These are phyloP conservation scores for Oncorhynchus gorbuscha DNA, from an alignment of 2,113 vertebrate genomes.

Conservation along the genomic window DNA sequence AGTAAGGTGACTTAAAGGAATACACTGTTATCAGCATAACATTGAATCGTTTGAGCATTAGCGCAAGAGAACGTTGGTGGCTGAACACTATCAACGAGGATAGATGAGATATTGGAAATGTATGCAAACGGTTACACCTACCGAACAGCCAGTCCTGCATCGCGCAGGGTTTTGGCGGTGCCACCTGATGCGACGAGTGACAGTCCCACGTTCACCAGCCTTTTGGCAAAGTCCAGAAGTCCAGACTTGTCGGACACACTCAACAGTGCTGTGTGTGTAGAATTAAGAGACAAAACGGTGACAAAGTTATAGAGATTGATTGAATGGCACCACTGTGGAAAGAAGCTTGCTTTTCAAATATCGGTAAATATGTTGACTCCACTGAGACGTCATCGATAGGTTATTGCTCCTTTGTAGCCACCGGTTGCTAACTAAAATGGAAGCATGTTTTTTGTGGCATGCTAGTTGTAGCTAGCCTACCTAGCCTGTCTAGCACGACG, in stretches of 20 bases:
- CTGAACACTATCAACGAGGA: background rate
- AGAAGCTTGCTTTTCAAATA: too few relatives aligned
- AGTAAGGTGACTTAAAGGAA: background rate
- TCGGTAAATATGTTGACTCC: too few relatives aligned
- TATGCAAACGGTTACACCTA: constrained; percentile 44
- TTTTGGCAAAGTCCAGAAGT: constrained; percentile 85
- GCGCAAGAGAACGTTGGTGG: too few relatives aligned
- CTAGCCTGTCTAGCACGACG: background rate
- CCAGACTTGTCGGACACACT: constrained; percentile 94
- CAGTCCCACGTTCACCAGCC: constrained; percentile 78
- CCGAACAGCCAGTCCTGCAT: constrained; percentile 88
- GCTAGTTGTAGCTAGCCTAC: background rate
- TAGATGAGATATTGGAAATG: background rate
- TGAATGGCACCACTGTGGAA: too few relatives aligned
- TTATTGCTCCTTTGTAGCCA: too few relatives aligned
- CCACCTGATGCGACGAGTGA: constrained; percentile 92
- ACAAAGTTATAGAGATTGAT: too few relatives aligned
- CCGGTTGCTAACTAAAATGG: too few relatives aligned
- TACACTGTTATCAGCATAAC: too few relatives aligned
- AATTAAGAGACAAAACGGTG: background rate
- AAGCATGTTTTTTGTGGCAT: too few relatives aligned
- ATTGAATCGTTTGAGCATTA: too few relatives aligned
- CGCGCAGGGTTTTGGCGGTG: constrained; percentile 86
- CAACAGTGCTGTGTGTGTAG: constrained; percentile 77
- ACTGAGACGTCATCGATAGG: too few relatives aligned